Conservation (phyloP, 2,888 invertebrate species). For the Tanytarsus gracilentus region DNA sequence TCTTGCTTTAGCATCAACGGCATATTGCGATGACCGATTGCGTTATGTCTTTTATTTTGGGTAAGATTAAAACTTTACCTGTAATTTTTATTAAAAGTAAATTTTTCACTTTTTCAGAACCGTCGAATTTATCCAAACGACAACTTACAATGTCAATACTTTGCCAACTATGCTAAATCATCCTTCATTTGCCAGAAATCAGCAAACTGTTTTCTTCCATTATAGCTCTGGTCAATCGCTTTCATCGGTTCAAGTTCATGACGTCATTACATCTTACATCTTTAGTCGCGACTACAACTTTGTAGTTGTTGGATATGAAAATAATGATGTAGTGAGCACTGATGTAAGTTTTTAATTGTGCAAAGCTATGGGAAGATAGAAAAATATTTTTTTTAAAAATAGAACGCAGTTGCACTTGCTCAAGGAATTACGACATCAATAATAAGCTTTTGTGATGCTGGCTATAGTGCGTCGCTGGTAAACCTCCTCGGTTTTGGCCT, state of each 20-base stretch:
- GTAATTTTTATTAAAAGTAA: background rate
- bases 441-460: conserved; percentile 5
- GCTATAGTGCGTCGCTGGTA: background rate
- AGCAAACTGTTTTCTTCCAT: conserved; percentile 7
- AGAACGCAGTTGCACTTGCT: conserved; percentile 14
- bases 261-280: background rate
- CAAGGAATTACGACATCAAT: background rate
- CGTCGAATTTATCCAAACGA: background rate
- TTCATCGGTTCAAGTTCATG: background rate
- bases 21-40: background rate
- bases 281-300: background rate
- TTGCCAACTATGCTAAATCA: background rate
- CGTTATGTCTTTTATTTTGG: conserved; percentile 2
- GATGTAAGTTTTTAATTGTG: background rate
- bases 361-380: background rate
- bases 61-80: background rate
- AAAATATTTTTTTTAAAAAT: background rate
- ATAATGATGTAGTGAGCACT: background rate
- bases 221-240: conserved; percentile 13
- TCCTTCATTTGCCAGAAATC: background rate
- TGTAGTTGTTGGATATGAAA: conserved; percentile 3
- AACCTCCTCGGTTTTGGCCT: conserved; percentile 19
- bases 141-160: background rate
- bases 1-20: background rate
- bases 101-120: background rate